Evolutionary conservation across 2,113 vertebrate species (phyloP).

Genomic region (Trichechus manatus): DNA sequence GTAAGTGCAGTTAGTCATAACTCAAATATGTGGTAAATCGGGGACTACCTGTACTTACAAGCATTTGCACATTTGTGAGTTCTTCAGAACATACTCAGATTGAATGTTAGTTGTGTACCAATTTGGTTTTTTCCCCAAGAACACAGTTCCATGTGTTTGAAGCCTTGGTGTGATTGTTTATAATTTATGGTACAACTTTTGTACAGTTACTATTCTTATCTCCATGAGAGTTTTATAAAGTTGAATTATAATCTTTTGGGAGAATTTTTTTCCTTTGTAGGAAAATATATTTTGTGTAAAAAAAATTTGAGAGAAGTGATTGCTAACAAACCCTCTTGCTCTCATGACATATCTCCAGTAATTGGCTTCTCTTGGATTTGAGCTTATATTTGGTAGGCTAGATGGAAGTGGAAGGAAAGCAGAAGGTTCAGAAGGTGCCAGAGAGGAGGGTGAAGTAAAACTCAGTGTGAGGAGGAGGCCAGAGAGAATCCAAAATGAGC

Average conservation of each 20-base stretch:
- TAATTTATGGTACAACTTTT: slow-evolving; percentile 49
- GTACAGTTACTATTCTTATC: not conserved
- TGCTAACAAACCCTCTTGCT: not conserved
- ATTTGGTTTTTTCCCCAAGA: slow-evolving; percentile 10
- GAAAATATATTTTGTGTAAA: slow-evolving; percentile 43
- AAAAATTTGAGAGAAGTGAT: slow-evolving; percentile 53
- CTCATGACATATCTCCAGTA: not conserved
- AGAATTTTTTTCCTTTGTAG: slow-evolving; percentile 1
- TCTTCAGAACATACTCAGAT: slow-evolving; percentile 17
- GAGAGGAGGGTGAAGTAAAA: slow-evolving; percentile 39
- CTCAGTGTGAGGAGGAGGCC: not conserved
- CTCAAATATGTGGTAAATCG: not conserved
- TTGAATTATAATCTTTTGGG: not conserved
- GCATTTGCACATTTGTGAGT: not conserved
- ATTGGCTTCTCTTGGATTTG: slow-evolving; percentile 46
- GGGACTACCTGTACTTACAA: not conserved
- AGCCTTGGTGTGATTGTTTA: not conserved
- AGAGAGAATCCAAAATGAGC: slow-evolving; percentile 33
- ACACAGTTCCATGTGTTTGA: not conserved
- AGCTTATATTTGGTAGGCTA: slow-evolving; percentile 40
- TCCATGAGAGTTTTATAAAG: slow-evolving; percentile 36
- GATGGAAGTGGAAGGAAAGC: not conserved
- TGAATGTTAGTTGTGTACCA: not conserved
- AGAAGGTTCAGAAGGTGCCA: not conserved
- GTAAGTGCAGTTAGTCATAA: not conserved